These are phyloP conservation scores for Thymelicus acteon DNA, from an alignment of 2,888 invertebrate species.

Conservation along the genomic window DNA sequence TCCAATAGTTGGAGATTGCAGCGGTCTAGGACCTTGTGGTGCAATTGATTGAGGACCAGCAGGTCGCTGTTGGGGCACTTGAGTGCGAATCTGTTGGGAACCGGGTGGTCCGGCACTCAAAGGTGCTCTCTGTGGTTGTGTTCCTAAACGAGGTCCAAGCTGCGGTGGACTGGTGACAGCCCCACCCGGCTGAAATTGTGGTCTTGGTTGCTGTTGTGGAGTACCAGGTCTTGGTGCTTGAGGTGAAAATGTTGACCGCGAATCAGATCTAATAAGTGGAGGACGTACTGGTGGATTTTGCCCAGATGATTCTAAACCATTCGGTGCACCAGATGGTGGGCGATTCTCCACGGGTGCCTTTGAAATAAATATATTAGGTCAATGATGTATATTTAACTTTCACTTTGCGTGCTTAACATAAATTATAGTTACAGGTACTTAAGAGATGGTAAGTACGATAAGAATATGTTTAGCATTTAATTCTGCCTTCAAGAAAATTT, in stretches of 20 bases:
- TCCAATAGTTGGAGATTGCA: conserved; percentile 60
- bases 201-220: conserved; percentile 62
- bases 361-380: conserved; percentile 48
- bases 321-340: conserved; percentile 61
- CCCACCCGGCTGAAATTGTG: conserved; percentile 78
- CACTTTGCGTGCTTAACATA: conserved; percentile 26
- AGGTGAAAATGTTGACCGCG: conserved; percentile 68
- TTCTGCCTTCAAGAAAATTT: conserved; percentile 8
- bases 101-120: conserved; percentile 60
- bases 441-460: conserved; percentile 23
- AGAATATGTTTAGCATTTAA: conserved; percentile 1
- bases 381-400: neutral
- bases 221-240: conserved; percentile 63
- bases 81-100: conserved; percentile 61
- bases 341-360: conserved; percentile 72
- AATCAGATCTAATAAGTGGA: conserved; percentile 70
- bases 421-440: conserved; percentile 34
- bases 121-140: conserved; percentile 62
- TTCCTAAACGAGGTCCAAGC: conserved; percentile 65
- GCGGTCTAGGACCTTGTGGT: conserved; percentile 64
- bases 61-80: conserved; percentile 63
- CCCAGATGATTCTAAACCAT: conserved; percentile 56
- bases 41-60: conserved; percentile 70
- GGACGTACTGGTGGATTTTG: conserved; percentile 64
- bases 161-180: conserved; percentile 67